A percentile compares a stretch with the other conserved stretches of the same genome.
Evolutionary conservation across 2,888 invertebrate species (phyloP).

Genomic region (Pardosa pseudoannulata): DNA sequence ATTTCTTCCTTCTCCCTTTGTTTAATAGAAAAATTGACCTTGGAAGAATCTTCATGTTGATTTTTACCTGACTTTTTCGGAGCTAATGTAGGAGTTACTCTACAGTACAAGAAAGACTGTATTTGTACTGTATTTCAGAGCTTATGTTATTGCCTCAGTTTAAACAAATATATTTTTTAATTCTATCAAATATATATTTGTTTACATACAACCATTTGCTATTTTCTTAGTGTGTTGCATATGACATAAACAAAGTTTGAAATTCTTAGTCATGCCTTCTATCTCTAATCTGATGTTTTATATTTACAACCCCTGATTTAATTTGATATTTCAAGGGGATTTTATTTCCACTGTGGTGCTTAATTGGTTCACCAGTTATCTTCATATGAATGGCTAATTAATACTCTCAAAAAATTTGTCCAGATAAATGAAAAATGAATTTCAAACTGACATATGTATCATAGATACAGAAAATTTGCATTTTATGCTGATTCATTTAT

Average conservation of each 20-base stretch:
- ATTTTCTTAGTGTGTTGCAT: slow-evolving; percentile 43
- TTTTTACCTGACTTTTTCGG: background rate
- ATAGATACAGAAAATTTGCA: no score
- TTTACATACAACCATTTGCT: slow-evolving; percentile 55
- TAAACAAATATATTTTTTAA: slow-evolving; percentile 33
- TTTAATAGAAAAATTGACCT: background rate
- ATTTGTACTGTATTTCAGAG: slow-evolving; percentile 51
- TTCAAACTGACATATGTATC: no score
- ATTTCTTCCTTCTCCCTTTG: background rate
- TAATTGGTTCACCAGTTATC: no score
- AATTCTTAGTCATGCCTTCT: no score
- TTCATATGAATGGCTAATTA: no score
- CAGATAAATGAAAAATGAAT: no score
- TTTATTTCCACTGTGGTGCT: background rate
- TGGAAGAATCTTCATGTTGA: background rate
- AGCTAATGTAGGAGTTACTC: background rate
- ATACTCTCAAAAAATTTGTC: no score
- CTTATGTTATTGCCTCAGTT: slow-evolving; percentile 51
- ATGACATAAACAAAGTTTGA: background rate
- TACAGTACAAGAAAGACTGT: background rate
- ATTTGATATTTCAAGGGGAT: no score
- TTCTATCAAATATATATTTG: slow-evolving; percentile 54
- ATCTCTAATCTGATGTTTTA: no score
- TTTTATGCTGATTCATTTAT: no score
- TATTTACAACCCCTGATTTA: no score